Conservation (phyloP, 2,797 vertebrate genomes). For the Muscicapa comitata region DNA sequence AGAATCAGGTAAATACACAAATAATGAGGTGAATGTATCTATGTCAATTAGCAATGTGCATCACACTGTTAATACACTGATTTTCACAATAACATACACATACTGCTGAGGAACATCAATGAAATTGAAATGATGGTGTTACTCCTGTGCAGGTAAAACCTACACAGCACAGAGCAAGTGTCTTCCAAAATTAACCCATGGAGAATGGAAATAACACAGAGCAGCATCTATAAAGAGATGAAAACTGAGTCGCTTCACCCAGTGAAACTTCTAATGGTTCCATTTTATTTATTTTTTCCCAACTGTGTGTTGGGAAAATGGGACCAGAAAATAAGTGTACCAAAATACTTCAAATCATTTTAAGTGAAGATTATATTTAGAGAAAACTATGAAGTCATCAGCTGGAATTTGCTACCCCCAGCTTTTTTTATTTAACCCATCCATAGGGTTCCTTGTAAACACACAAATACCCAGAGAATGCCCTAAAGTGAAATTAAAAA, state of each 20-base stretch:
- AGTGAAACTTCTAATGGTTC: background rate
- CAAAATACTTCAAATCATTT: background rate
- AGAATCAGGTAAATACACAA: background rate
- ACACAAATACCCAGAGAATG: background rate
- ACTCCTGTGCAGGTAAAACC: background rate
- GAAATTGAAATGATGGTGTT: background rate
- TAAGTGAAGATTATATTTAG: background rate
- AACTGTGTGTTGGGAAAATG: background rate
- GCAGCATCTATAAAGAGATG: background rate
- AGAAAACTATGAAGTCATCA: background rate
- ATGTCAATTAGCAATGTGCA: background rate
- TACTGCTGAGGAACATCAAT: background rate
- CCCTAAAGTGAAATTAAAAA: conserved; percentile 59
- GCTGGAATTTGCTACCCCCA: conserved; percentile 1
- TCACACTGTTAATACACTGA: background rate
- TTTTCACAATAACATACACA: background rate
- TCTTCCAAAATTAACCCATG: background rate
- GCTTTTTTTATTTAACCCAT: background rate
- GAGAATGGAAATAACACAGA: background rate
- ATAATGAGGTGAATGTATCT: background rate
- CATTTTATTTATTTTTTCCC: background rate
- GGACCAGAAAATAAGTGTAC: background rate
- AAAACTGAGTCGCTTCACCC: background rate
- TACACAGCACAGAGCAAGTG: background rate
- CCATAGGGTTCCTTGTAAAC: background rate